These are phyloP conservation scores for Eurypyga helias DNA, from an alignment of 2,113 vertebrate genomes.

Conservation along the genomic window DNA sequence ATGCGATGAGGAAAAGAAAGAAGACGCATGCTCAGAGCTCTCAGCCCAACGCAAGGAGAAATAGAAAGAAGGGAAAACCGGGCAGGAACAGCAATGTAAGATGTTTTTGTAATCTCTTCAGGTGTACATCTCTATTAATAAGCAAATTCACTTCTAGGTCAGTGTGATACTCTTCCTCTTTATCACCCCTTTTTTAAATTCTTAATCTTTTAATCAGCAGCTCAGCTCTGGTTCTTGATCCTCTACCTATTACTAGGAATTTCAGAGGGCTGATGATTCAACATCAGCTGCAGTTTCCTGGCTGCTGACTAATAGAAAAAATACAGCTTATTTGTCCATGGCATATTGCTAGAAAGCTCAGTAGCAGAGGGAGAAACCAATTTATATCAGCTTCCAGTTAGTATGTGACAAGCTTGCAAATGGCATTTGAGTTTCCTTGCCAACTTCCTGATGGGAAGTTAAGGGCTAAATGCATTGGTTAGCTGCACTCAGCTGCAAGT, in stretches of 20 bases:
- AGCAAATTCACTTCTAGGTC: background rate
- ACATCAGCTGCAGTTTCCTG: background rate
- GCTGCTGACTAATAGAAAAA: background rate
- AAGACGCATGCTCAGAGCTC: constrained; percentile 73
- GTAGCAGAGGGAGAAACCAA: background rate
- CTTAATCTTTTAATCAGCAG: background rate
- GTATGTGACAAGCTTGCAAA: background rate
- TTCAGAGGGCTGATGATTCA: background rate
- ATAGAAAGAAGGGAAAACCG: constrained; percentile 80
- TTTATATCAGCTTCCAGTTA: background rate
- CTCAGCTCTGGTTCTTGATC: background rate
- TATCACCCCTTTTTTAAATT: background rate
- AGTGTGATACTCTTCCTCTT: background rate
- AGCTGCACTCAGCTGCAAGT: background rate
- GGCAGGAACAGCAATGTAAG: constrained; percentile 76
- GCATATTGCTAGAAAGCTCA: background rate
- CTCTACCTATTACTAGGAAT: background rate
- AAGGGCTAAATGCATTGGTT: background rate
- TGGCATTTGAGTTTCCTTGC: background rate
- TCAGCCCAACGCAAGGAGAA: constrained; percentile 57
- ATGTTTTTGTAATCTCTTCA: background rate
- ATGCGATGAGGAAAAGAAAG: constrained; percentile 85
- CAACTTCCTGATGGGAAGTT: background rate
- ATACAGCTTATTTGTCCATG: background rate
- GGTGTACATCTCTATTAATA: background rate